Evolutionary conservation across 2,888 invertebrate genomes (phyloP).

Genomic region (Reticulitermes lucifugus): DNA sequence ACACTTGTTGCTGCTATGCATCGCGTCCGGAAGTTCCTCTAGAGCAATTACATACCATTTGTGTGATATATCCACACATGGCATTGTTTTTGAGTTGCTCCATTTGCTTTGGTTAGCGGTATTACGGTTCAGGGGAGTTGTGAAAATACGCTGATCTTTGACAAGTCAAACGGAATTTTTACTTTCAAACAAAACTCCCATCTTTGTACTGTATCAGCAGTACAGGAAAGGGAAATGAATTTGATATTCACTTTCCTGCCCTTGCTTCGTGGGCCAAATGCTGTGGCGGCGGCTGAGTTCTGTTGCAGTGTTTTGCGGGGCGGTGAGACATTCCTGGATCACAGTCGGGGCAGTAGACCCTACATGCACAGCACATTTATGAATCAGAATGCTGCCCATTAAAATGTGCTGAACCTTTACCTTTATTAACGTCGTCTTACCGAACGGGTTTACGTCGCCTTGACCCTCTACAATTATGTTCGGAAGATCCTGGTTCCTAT

Average conservation of each 20-base stretch:
- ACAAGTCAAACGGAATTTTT: slow-evolving; percentile 14
- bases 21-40: background rate
- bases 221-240: background rate
- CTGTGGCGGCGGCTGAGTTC: background rate
- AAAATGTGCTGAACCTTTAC: no score
- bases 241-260: background rate
- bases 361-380: no score
- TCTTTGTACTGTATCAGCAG: background rate
- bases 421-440: no score
- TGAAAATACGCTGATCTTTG: slow-evolving; percentile 1
- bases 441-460: no score
- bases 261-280: background rate
- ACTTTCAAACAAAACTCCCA: background rate
- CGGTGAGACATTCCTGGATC: no score
- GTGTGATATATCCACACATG: background rate
- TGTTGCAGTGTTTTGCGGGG: no score
- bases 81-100: background rate
- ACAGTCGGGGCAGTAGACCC: no score
- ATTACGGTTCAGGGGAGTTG: background rate
- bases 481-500: no score
- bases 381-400: no score
- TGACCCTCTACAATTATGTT: no score
- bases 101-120: background rate
- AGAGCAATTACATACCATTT: background rate
- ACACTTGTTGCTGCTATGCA: no score